These are phyloP conservation scores for Dendropsophus ebraccatus DNA, from an alignment of 2,113 vertebrate species.

Conservation along the genomic window DNA sequence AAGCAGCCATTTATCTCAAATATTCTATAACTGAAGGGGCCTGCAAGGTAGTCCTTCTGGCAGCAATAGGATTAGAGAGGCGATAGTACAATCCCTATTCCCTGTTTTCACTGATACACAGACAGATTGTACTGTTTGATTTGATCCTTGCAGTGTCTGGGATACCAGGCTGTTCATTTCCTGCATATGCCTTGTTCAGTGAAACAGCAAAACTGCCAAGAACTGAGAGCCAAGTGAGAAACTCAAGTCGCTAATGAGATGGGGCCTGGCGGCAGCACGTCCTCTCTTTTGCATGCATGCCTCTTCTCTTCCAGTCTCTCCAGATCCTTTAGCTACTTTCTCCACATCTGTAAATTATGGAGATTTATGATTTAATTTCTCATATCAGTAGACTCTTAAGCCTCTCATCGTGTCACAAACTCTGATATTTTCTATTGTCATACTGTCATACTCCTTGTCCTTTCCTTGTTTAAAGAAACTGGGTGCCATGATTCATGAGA, in stretches of 20 bases:
- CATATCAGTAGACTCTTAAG: background rate
- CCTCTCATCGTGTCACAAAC: background rate
- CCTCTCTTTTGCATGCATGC: conserved; percentile 6
- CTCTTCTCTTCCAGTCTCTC: background rate
- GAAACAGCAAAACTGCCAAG: conserved; percentile 60
- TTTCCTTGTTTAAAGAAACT: background rate
- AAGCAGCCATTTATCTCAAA: background rate
- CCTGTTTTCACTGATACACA: conserved; percentile 46
- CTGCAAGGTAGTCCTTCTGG: conserved; percentile 48
- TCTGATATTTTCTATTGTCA: background rate
- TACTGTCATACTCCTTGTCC: background rate
- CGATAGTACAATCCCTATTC: conserved; percentile 45
- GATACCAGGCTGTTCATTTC: conserved; percentile 58
- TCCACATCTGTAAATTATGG: background rate
- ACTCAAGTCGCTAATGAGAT: conserved; percentile 51
- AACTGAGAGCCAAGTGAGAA: conserved; percentile 57
- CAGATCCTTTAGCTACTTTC: background rate
- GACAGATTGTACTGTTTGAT: conserved; percentile 57
- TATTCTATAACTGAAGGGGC: conserved; percentile 25
- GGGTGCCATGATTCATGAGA: background rate
- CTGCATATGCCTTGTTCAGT: conserved; percentile 58
- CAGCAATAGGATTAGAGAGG: conserved; percentile 47
- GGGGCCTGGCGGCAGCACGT: conserved; percentile 50
- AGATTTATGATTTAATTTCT: background rate
- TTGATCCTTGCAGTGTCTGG: conserved; percentile 53